phyloP scores from a whole-genome alignment of 2,888 invertebrate genomes.

The Nebria brevicollis region DNA sequence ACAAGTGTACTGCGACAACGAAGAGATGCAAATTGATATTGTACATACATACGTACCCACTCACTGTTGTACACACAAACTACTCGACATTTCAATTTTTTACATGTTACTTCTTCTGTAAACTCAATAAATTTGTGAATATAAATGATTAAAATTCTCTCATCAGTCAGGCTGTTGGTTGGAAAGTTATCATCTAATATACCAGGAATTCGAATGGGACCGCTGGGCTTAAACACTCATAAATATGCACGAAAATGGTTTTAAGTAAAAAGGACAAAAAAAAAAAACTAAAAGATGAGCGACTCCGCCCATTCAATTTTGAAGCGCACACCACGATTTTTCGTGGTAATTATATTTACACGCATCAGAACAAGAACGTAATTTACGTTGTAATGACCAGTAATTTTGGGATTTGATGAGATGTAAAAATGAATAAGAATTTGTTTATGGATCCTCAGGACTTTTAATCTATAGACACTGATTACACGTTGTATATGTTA shows the following conservation, averaged over 20 bases:
- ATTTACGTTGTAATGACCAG: conserved; percentile 25
- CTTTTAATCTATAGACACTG: conserved; percentile 28
- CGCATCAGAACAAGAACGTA: conserved; percentile 29
- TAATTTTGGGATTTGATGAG: conserved; percentile 17
- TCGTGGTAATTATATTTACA: conserved; percentile 22
- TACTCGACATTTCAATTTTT: no score
- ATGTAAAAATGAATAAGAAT: conserved; percentile 24
- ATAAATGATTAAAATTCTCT: no score
- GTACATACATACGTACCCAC: not conserved
- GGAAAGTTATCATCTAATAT: not conserved
- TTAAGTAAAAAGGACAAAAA: conserved; percentile 5
- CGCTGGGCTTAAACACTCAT: conserved; percentile 12
- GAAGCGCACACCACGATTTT: conserved; percentile 22
- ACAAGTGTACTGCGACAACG: conserved; percentile 5
- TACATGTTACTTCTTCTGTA: no score
- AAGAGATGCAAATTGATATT: conserved; percentile 18
- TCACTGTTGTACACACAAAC: no score
- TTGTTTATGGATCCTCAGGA: conserved; percentile 19
- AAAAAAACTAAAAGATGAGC: conserved; percentile 1
- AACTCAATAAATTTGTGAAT: no score
- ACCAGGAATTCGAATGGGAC: conserved; percentile 5
- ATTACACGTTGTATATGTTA: conserved; percentile 16
- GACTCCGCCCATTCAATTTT: conserved; percentile 17
- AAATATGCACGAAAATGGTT: conserved; percentile 21
- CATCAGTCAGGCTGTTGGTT: not conserved